Base-by-base conservation (phyloP, 2,113 vertebrate genomes). In the Entelurus aequoreus region DNA sequence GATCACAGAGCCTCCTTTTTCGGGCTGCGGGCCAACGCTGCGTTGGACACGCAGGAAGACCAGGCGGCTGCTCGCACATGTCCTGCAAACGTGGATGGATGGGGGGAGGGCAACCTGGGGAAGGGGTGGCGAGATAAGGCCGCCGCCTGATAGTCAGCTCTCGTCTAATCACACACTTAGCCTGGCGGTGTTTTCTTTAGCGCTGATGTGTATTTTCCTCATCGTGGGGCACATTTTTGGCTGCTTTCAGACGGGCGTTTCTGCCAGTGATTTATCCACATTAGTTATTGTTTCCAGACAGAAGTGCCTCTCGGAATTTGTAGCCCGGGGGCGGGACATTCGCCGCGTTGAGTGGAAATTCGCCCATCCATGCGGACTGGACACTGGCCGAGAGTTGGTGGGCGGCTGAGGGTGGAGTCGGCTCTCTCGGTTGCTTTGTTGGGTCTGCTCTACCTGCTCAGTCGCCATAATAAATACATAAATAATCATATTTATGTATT, bases 1-100 rank as follows among this genome's bases (percentile, higher is more conserved):
- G 68, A 81, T 77, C 76, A 72, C 71, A 84, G 83, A 86, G 87
- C 86, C 86, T 82, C 67, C 53, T 28, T 28, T 80, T 84, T 85
- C 61, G 73, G 87, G 88, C 87, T 72, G 8, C 4, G 8, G 75
- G 81, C 87, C 86, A 90, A 70, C 69, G 58, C 74, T 72, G 79
- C 83, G 83, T 82, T 76, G 61, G 68, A 76, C 81, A 84, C 7
- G 70, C 74, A 79, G 71, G 74, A 63, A 68, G 78, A 69, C 66
- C 69, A 38, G 79, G 76, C 77, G 72, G 73, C 62, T 12, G 73
- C 62, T 12, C 60, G 68, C 63, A 63, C 75, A 66, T 54, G 44
- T 66, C 60, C 19, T n/a, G 76, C 72, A 68, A 75, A 72, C 68
- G 69, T 69, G 60, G 61, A 72, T 36, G 59, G 74, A 37, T 1